Evolutionary conservation across 1,140 invertebrate genomes (phyloP).

Genomic region (Anoplophora glabripennis): DNA sequence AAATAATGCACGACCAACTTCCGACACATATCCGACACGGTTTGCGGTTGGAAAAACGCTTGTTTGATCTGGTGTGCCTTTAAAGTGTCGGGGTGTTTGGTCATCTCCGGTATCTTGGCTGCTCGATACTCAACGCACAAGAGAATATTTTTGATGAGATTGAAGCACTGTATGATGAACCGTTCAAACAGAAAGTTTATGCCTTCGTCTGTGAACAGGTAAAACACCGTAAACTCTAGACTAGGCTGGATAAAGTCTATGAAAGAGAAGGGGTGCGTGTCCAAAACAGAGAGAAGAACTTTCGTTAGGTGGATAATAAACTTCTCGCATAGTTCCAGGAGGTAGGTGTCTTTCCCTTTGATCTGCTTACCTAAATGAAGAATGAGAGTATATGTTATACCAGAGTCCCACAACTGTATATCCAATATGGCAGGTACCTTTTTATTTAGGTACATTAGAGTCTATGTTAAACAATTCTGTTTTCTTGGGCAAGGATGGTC

Average conservation of each 20-base stretch:
- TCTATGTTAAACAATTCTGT: too few relatives aligned
- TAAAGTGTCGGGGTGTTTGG: constrained; percentile 52
- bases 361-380: too few relatives aligned
- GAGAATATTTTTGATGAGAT: constrained; percentile 82
- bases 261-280: constrained; percentile 74
- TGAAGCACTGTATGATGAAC: constrained; percentile 86
- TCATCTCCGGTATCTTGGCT: constrained; percentile 57
- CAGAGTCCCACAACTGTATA: too few relatives aligned
- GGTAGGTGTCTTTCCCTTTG: constrained; percentile 57
- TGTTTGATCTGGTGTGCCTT: constrained; percentile 65
- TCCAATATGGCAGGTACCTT: too few relatives aligned
- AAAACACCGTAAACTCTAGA: constrained; percentile 78
- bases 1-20: constrained; percentile 88
- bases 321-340: constrained; percentile 71
- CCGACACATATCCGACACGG: constrained; percentile 73
- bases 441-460: too few relatives aligned
- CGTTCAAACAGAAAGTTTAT: constrained; percentile 74
- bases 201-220: constrained; percentile 80
- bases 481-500: too few relatives aligned
- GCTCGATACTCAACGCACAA: constrained; percentile 71
- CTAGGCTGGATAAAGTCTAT: constrained; percentile 74
- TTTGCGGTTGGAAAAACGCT: constrained; percentile 69
- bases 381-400: too few relatives aligned
- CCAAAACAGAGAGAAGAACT: constrained; percentile 71
- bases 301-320: constrained; percentile 79